Evolutionary conservation across 2,888 invertebrate species (phyloP).

Genomic region (Cryptocheilus praepositus): DNA sequence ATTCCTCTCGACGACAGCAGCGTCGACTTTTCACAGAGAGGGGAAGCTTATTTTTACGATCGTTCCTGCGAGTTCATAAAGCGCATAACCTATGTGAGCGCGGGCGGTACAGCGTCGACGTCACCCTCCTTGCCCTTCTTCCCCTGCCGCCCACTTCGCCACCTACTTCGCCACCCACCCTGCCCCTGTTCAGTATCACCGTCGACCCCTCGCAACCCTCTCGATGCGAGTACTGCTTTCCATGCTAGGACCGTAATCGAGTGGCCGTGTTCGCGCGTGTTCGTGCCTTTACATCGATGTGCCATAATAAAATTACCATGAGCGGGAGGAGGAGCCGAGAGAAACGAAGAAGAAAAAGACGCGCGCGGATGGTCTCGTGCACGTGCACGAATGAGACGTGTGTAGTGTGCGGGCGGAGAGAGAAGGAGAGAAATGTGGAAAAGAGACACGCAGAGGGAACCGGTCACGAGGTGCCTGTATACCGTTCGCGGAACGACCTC

Average conservation of each 20-base stretch:
- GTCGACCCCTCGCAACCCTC: not conserved
- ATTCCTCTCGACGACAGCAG: conserved; percentile 9
- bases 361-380: not conserved
- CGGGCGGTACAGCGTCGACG: conserved; percentile 10
- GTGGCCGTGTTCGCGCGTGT: conserved; percentile 13
- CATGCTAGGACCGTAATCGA: conserved; percentile 25
- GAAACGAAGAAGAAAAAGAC: not conserved
- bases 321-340: conserved; percentile 1
- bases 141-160: conserved; percentile 7
- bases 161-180: not conserved
- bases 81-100: conserved; percentile 29
- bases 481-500: conserved; percentile 11
- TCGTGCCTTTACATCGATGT: conserved; percentile 14
- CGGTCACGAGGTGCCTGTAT: not conserved
- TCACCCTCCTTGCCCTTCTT: too few relatives aligned
- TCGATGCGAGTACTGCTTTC: conserved; percentile 12
- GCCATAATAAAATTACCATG: conserved; percentile 33
- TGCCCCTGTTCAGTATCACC: too few relatives aligned
- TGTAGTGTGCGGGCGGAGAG: not conserved
- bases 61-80: conserved; percentile 32
- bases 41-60: conserved; percentile 38
- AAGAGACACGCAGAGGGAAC: conserved; percentile 2
- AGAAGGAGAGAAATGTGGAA: not conserved
- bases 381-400: too few relatives aligned
- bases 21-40: not conserved